Base-by-base conservation (phyloP, 2,888 invertebrate genomes). In the Pediacus dermestoides region DNA sequence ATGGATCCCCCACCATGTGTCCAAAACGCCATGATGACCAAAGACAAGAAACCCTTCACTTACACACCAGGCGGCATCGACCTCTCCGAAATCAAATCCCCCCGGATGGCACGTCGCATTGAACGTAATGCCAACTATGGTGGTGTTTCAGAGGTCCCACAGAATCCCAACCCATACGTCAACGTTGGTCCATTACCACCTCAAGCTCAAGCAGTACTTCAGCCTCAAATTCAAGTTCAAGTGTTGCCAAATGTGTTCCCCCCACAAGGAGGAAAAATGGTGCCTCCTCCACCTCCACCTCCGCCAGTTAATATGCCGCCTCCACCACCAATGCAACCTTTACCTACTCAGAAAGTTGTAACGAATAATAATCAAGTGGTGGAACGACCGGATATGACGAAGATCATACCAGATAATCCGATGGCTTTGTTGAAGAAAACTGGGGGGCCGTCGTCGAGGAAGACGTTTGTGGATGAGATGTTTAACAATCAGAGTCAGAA, bases 21-120 rank as follows among this genome's bases (percentile, higher is more conserved):
- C 39, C 90, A 91, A 66, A 89, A 90, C 68, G 91, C 92, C 16
- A 91, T 91, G 89, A 84, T 91, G 84, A 89, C 88, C 58, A 92
- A 92, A 71, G 93, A 93, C 70, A 94, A 93, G 70, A 93, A 93
- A 63, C 93, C 93, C 7, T 94, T 94, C 67, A 93, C 93, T n/a
- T 94, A 94, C 68, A 91, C 92, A 10, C 93, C 93, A 1, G 92
- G 93, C 10, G 93, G 93, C 48, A 76, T 93, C 41, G 90, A 93
- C 68, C 74, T 93, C 34, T 89, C 90, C 6, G 90, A 93, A 70
- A 91, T 93, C 44, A 79, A 82, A 46, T 91, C 90, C 35, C 92
- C 92, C 6, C 80, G 90, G 53, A 91, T 93, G 90, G 88, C 87
- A 2, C 77, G 88, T 52, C 74, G 92, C 46, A 68, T 85, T 60